These are phyloP conservation scores for Papilio elwesi DNA, from an alignment of 2,888 invertebrate genomes.

Conservation along the genomic window DNA sequence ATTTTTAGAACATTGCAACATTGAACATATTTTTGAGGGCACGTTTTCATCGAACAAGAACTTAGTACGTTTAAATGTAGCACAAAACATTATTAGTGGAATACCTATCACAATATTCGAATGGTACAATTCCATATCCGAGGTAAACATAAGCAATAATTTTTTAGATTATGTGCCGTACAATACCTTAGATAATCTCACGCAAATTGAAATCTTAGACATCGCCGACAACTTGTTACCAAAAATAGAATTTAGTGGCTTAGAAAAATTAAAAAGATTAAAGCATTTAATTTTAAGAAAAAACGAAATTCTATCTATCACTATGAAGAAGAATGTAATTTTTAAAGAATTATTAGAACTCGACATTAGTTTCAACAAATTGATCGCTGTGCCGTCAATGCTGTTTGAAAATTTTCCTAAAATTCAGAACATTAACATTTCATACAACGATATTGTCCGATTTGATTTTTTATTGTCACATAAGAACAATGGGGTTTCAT, in stretches of 20 bases:
- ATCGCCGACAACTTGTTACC: conserved; percentile 88
- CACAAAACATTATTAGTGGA: conserved; percentile 87
- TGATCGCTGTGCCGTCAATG: conserved; percentile 65
- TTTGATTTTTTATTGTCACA: conserved; percentile 70
- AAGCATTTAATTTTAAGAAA: conserved; percentile 72
- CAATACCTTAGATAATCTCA: conserved; percentile 89
- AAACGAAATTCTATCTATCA: conserved; percentile 73
- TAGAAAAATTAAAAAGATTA: conserved; percentile 69
- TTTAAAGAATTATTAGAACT: conserved; percentile 67
- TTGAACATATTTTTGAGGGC: conserved; percentile 87
- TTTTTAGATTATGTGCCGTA: conserved; percentile 90
- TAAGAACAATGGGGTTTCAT: conserved; percentile 61
- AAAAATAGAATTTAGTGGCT: conserved; percentile 87
- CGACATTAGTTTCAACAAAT: conserved; percentile 73
- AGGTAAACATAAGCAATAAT: conserved; percentile 90
- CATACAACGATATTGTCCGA: conserved; percentile 70
- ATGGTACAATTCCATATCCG: conserved; percentile 88
- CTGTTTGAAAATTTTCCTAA: conserved; percentile 76
- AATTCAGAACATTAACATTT: conserved; percentile 74
- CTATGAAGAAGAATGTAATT: conserved; percentile 67
- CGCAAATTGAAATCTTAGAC: conserved; percentile 88
- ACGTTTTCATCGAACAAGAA: conserved; percentile 90
- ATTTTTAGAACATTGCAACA: conserved; percentile 87
- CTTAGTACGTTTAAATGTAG: conserved; percentile 88
- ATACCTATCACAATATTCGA: conserved; percentile 88